Evolutionary conservation across 2,113 vertebrate species (phyloP), one percentile per base, ranked within the genome.

Genomic region (Cynocephalus volans): DNA sequence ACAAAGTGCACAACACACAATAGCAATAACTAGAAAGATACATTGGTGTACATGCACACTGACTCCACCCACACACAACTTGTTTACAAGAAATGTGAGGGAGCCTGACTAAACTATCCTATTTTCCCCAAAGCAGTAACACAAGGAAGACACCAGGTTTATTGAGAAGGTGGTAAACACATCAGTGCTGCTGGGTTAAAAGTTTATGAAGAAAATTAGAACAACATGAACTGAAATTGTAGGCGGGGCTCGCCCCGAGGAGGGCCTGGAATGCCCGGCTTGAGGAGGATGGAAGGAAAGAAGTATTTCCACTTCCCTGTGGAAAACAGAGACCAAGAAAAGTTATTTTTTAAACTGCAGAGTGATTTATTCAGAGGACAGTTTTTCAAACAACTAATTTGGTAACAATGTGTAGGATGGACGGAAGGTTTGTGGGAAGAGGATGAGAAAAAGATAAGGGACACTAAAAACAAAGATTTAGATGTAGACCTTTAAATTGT

Each of bases 311-410:
- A 88, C 79, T 87, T 87, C 84, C 41, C 24, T 62, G 1, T 70
- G 28, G 10, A 36, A 67, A 96, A 76, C 21, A 56, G 93, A 77
- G 31, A 62, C 9, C 31, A 95, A 56, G 56, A 12, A 70, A 33
- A 36, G 41, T 14, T 64, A 41, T 41, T 76, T 80, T 72, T 86
- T 17, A 58, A 77, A 73, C 10, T 26, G 6, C 77, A 64, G 31
- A 81, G 31, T 48, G 21, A 92, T n/a, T 11, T 65, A 64, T 31
- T 96, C 31, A 86, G 86, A 88, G 33, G n/a, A 81, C 79, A 94
- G 17, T 69, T 82, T 92, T 75, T 12, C 54, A 33, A 70, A 58
- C 41, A 80, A 89, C 9, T 77, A 50, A 58, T 70, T 81, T 90
- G 36, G 19, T 58, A 87, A 86, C 36, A 69, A 18, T 8, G 13